Evolutionary conservation across 2,888 invertebrate genomes (phyloP).

Genomic region (Dynastes hyllus): DNA sequence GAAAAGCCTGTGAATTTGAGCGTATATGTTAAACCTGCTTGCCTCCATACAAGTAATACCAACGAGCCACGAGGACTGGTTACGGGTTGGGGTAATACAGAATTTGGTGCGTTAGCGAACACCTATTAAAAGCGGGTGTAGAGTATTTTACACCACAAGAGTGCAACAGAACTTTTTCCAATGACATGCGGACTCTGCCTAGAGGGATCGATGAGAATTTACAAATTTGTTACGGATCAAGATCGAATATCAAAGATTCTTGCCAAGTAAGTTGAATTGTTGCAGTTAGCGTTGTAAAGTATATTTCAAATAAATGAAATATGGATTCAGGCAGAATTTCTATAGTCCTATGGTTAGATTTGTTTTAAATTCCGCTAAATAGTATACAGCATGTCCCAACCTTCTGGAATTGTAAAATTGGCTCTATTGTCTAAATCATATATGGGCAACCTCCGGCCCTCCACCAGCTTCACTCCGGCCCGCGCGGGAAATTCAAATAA

Average conservation of each 20-base stretch:
- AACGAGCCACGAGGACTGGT: conserved; percentile 62
- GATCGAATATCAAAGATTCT: conserved; percentile 28
- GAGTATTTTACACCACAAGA: conserved; percentile 60
- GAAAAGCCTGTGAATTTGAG: conserved; percentile 66
- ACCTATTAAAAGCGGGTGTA: conserved; percentile 72
- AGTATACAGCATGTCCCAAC: no score
- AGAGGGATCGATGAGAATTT: conserved; percentile 44
- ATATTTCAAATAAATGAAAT: no score
- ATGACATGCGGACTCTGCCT: conserved; percentile 35
- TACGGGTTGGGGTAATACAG: conserved; percentile 71
- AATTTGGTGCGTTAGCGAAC: conserved; percentile 50
- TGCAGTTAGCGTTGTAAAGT: neutral
- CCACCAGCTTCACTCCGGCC: no score
- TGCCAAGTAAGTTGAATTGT: conserved; percentile 48
- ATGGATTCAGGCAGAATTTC: no score
- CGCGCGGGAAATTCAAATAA: no score
- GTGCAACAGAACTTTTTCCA: conserved; percentile 63
- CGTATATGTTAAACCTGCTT: conserved; percentile 69
- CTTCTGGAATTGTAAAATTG: no score
- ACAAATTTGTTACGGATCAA: conserved; percentile 49
- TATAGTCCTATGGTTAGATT: no score
- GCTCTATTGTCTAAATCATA: no score
- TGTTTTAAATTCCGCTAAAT: no score
- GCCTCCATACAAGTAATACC: conserved; percentile 63
- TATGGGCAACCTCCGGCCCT: no score